A percentile compares a stretch with the other conserved stretches of the same genome.
Conservation (phyloP, 2,797 vertebrate genomes). For the Cacajao melanocephalus region DNA sequence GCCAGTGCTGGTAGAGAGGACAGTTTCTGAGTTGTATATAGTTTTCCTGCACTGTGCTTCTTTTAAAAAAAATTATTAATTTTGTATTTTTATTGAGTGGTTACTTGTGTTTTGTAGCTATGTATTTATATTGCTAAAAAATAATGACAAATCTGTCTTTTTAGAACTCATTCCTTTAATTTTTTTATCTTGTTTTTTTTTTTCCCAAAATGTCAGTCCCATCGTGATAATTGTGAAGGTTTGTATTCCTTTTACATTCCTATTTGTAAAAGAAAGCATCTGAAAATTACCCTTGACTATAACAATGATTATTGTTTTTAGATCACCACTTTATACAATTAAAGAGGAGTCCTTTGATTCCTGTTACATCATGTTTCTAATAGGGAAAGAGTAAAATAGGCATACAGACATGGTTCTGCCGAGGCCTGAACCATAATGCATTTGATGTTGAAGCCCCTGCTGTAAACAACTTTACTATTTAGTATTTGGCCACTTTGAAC, state of each 20-base stretch:
- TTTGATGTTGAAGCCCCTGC: not conserved
- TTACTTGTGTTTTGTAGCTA: not conserved
- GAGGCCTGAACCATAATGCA: not conserved
- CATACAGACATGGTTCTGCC: not conserved
- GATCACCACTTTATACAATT: not conserved
- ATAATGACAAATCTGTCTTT: not conserved
- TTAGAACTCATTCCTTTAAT: not conserved
- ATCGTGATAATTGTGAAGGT: not conserved
- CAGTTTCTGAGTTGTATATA: not conserved
- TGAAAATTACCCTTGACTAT: not conserved
- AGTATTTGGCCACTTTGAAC: not conserved
- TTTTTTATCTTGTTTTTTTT: not conserved
- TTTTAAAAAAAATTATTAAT: not conserved
- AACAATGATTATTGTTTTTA: not conserved
- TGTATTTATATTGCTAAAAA: not conserved
- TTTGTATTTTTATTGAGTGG: not conserved
- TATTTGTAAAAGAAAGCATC: not conserved
- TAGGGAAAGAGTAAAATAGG: not conserved
- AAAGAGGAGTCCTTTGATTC: not conserved
- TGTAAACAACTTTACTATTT: not conserved
- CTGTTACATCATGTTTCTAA: not conserved
- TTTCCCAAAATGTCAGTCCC: not conserved
- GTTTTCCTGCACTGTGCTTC: not conserved
- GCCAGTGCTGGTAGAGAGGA: not conserved
- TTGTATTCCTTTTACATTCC: not conserved